These are phyloP conservation scores for Colostygia pectinataria DNA, from an alignment of 2,888 invertebrate species.

Conservation along the genomic window DNA sequence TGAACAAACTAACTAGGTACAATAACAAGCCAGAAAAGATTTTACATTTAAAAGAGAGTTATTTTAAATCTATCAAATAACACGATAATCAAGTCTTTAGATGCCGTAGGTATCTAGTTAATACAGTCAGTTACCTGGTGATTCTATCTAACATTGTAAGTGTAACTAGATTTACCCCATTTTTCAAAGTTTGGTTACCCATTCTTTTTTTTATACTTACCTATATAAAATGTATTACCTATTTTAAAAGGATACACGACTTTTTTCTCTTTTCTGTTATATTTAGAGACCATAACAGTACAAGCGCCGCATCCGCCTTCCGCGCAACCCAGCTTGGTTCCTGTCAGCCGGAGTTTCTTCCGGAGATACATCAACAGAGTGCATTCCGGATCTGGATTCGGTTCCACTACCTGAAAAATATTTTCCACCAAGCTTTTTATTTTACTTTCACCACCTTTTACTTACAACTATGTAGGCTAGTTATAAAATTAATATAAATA, in stretches of 20 bases:
- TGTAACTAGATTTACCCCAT: no score
- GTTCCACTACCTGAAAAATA: slow-evolving; percentile 86
- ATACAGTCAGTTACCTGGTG: no score
- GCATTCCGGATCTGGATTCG: slow-evolving; percentile 91
- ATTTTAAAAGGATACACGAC: slow-evolving; percentile 70
- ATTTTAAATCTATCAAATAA: no score
- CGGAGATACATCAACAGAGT: slow-evolving; percentile 93
- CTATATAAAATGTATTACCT: not conserved
- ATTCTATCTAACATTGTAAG: no score
- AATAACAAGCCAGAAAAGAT: not conserved
- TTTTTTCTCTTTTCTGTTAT: slow-evolving; percentile 83
- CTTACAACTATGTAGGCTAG: no score
- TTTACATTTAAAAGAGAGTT: no score
- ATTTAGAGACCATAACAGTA: slow-evolving; percentile 95
- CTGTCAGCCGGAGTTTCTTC: slow-evolving; percentile 90
- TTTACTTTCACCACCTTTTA: no score
- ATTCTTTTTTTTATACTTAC: no score
- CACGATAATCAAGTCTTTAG: no score
- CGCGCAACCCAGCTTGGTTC: slow-evolving; percentile 96
- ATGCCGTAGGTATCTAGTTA: no score
- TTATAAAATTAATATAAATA: no score
- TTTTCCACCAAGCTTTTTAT: not conserved
- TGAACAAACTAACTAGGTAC: not conserved
- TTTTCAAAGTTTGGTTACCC: no score
- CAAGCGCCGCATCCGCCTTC: slow-evolving; percentile 99